phyloP scores from a whole-genome alignment of 2,797 vertebrate species.

The Trachurus trachurus region DNA sequence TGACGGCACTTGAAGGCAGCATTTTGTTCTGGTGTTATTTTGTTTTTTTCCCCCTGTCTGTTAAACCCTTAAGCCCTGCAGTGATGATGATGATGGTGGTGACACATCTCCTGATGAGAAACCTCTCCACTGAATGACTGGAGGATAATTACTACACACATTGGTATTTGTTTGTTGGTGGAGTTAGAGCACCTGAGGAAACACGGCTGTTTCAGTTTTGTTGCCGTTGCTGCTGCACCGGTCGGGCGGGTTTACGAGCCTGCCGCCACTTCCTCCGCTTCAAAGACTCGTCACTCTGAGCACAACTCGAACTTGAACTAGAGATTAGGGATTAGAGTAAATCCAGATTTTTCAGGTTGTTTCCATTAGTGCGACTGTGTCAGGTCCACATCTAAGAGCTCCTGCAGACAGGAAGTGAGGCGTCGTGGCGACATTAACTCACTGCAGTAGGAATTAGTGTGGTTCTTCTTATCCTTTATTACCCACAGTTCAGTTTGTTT shows the following conservation, averaged over 20 bases:
- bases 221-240: slow-evolving; percentile 23
- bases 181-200: slow-evolving; percentile 62
- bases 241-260: slow-evolving; percentile 58
- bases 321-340: slow-evolving; percentile 36
- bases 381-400: slow-evolving; percentile 41
- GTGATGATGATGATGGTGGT: slow-evolving; percentile 33
- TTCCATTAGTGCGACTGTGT: slow-evolving; percentile 43
- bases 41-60: not conserved
- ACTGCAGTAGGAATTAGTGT: not conserved
- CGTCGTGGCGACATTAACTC: slow-evolving; percentile 21
- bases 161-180: slow-evolving; percentile 44
- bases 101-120: slow-evolving; percentile 45
- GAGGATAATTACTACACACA: slow-evolving; percentile 22
- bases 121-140: slow-evolving; percentile 35
- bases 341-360: slow-evolving; percentile 36
- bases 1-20: slow-evolving; percentile 27
- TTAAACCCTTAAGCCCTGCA: slow-evolving; percentile 16
- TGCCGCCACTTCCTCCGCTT: slow-evolving; percentile 24
- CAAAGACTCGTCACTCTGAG: slow-evolving; percentile 1
- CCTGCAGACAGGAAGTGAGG: slow-evolving; percentile 31
- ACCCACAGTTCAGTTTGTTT: slow-evolving; percentile 25
- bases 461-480: slow-evolving; percentile 9
- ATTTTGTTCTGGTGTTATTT: not conserved
- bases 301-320: slow-evolving; percentile 31
- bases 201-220: not conserved